Base-by-base conservation (phyloP, 2,797 vertebrate genomes). In the Lepilemur septentrionalis region DNA sequence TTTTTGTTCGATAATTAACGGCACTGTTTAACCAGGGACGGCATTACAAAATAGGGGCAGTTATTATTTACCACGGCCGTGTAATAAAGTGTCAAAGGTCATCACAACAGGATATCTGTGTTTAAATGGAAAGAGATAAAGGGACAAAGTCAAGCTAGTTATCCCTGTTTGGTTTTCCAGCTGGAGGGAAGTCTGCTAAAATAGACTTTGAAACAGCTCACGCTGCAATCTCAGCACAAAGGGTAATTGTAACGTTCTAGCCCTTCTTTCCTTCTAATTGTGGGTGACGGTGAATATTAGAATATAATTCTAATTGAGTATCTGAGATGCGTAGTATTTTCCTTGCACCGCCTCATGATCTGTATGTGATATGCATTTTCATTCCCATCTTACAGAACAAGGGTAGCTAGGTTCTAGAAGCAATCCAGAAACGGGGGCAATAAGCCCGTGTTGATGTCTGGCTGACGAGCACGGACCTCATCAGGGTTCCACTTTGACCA, bases 61-160 rank as follows among this genome's bases (percentile, higher is more conserved):
- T 97, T 97, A 80, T 93, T 89, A 81, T 84, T 96, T 94, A 85
- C 7, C 73, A 35, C 0, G 0, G 0, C 48, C 48, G 3, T 78
- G 82, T 94, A 97, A 94, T 69, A 97, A 81, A 97, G 76, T 95
- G 63, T 38, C 80, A 83, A 95, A 96, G 85, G 63, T 96, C 97
- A 97, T 96, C 96, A 91, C 89, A 90, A 94, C 96, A 95, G 97
- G 93, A 98, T 97, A 57, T 98, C 90, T 95, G 2, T 91, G 86
- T 97, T 97, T 97, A 92, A 97, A 96, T 88, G 93, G 25, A 35
- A 97, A 85, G 48, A 12, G n/a, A 86, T 93, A 96, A 95, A 85
- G 88, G 82, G 38, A 76, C 83, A 93, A 93, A 94, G 95, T 95
- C 94, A 93, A 96, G 90, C 91, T 95, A 59, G 43, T 95, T 86